Evolutionary conservation across 2,113 vertebrate species (phyloP).

Genomic region (Smithornis capensis): DNA sequence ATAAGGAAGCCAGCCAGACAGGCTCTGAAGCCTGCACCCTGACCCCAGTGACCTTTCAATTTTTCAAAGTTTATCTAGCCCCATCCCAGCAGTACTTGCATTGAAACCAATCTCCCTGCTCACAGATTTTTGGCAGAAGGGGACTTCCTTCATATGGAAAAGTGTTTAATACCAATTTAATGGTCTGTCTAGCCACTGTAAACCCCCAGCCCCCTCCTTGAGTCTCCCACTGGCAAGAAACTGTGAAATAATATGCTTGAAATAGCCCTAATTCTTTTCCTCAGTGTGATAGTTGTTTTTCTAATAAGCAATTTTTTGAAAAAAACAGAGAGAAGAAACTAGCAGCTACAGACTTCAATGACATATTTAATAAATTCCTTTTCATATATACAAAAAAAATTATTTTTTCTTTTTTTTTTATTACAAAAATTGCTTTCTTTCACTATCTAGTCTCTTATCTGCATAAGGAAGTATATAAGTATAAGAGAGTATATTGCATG

Average conservation of each 20-base stretch:
- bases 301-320: not conserved
- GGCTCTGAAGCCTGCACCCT: conserved; percentile 70
- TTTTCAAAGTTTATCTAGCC: conserved; percentile 75
- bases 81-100: conserved; percentile 58
- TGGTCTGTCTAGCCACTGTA: conserved; percentile 76
- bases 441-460: not conserved
- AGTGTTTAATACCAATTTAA: conserved; percentile 81
- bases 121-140: conserved; percentile 71
- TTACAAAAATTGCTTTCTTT: not conserved
- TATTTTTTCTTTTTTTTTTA: not conserved
- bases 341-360: not conserved
- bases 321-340: not conserved
- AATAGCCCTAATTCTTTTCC: conserved; percentile 38
- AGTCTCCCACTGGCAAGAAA: conserved; percentile 47
- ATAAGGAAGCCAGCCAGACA: conserved; percentile 80
- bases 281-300: conserved; percentile 21
- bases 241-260: conserved; percentile 64
- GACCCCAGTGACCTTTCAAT: conserved; percentile 76
- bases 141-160: conserved; percentile 79
- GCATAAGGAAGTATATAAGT: no score
- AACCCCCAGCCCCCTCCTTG: conserved; percentile 12
- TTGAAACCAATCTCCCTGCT: conserved; percentile 72
- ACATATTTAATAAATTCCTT: not conserved
- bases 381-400: not conserved
- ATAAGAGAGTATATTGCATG: no score